A percentile compares a stretch with the other conserved stretches of the same genome.
These are phyloP conservation scores for Lumbricus terrestris DNA, from an alignment of 2,888 invertebrate genomes.

Conservation along the genomic window DNA sequence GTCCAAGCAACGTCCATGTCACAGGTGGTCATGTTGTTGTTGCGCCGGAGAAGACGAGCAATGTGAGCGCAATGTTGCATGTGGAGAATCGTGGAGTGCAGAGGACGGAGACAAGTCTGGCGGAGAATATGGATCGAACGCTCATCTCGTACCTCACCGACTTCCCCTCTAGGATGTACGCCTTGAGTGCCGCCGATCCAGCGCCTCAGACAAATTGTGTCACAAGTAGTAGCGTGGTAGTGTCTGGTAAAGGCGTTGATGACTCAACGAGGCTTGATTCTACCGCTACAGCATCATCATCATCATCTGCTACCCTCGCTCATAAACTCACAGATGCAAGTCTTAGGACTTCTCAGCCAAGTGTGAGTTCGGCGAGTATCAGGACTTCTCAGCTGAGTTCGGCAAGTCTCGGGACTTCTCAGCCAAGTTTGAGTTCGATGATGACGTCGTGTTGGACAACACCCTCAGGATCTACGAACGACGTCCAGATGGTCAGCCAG, in stretches of 20 bases:
- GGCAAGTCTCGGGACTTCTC: too few species aligned
- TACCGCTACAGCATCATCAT: background rate
- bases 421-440: too few species aligned
- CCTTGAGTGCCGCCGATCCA: background rate
- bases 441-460: too few species aligned
- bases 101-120: background rate
- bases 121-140: background rate
- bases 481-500: background rate
- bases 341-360: background rate
- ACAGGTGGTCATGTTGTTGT: too few species aligned
- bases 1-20: background rate
- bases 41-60: background rate
- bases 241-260: background rate
- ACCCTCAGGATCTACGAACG: too few species aligned
- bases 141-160: background rate
- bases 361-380: too few species aligned
- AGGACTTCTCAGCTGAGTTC: too few species aligned
- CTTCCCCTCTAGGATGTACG: background rate
- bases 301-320: background rate
- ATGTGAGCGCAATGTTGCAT: background rate
- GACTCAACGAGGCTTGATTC: background rate
- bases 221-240: too few species aligned
- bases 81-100: background rate
- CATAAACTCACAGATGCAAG: background rate
- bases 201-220: background rate